Evolutionary conservation across 2,888 invertebrate genomes (phyloP), one percentile per base, ranked within the genome.

Genomic region (Metacarcinus magister): DNA sequence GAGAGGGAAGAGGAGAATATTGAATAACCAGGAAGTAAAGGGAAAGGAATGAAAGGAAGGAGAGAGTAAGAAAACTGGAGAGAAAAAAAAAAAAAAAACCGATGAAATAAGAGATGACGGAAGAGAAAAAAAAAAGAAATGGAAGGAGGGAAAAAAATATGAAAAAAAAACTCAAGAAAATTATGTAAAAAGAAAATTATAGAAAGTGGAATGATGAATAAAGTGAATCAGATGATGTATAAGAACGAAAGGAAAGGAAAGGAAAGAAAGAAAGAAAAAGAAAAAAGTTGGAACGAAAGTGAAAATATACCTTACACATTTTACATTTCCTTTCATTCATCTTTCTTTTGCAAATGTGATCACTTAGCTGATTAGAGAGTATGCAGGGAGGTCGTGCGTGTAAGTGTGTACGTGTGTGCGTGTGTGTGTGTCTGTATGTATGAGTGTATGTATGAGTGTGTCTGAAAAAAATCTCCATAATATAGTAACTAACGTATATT

Each of bases 1-100:
- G 67, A 75, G 93, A 23, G 1, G 28, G 60, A 4, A 44, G 32
- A 13, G n/a, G 2, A 43, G 43, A 93, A 67, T 0, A 19, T 16
- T 2, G 19, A 67, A 19, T 4, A n/a, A 67, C 19, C 19, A 10
- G n/a, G 67, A 67, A n/a, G 67, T 67, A 23, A 67, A 67, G 67
- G 67, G 0, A 19, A 67, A 67, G 2, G n/a, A 10, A 67, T 67
- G 67, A 67, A 67, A 32, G 54, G 93, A 93, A 32, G 28, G 43
- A 93, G 93, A 67, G 43, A 93, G 67, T 67, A 32, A 93, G 67
- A 93, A 7, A 32, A 54, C 60, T 19, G 54, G 93, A 93, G 82
- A 28, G 94, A 60, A 93, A 19, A 60, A 39, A 60, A 82, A 75
- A 46, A 60, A 44, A 60, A 82, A 87, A 82, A 93, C 60, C 1